These are phyloP conservation scores for Bombus huntii DNA, from an alignment of 1,140 invertebrate genomes.

Conservation along the genomic window DNA sequence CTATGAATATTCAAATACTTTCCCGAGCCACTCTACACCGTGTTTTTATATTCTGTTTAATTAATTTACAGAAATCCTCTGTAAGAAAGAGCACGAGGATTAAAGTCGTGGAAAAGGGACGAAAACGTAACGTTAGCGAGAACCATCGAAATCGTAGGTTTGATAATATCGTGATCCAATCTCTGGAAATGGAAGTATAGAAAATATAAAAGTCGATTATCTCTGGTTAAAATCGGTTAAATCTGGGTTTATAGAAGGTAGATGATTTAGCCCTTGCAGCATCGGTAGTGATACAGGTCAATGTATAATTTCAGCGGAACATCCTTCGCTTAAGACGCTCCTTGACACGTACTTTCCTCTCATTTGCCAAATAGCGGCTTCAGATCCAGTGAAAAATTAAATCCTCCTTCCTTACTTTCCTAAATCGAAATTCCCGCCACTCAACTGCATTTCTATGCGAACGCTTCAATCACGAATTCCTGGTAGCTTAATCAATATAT, in stretches of 20 bases:
- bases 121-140: not conserved
- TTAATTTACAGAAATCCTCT: not conserved
- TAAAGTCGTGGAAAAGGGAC: not conserved
- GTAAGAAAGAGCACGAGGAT: not conserved
- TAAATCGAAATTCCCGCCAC: conserved; percentile 23
- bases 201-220: not conserved
- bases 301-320: not conserved
- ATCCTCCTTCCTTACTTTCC: not conserved
- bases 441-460: conserved; percentile 15
- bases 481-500: not conserved
- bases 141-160: not conserved
- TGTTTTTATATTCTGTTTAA: not conserved
- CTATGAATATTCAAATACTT: not conserved
- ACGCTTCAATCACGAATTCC: conserved; percentile 6
- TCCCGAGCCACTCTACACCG: not conserved
- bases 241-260: not conserved
- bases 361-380: not conserved
- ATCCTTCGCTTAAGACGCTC: not conserved
- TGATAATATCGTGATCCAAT: not conserved
- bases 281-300: not conserved
- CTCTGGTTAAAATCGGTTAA: not conserved
- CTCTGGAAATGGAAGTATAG: not conserved
- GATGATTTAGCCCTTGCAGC: not conserved
- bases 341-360: conserved; percentile 17
- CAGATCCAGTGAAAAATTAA: not conserved